Conservation (phyloP, 2,888 invertebrate genomes). For the Toxonevra muliebris region DNA sequence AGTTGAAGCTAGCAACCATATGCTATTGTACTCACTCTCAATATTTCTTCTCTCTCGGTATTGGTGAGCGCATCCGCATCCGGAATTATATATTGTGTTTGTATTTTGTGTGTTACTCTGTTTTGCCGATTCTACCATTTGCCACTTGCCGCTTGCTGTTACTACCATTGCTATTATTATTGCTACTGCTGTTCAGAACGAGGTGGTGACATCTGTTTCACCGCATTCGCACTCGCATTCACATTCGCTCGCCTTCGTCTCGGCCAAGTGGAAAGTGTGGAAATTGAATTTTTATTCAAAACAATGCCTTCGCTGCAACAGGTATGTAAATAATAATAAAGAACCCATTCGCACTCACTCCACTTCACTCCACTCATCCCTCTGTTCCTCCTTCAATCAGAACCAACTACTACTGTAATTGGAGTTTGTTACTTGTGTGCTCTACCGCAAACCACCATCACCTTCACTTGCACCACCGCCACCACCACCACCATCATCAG, state of each 20-base stretch:
- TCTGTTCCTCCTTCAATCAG: not conserved
- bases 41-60: too few relatives aligned
- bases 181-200: conserved; percentile 35
- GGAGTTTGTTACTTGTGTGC: conserved; percentile 3
- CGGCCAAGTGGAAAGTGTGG: conserved; percentile 56
- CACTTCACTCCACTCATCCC: not conserved
- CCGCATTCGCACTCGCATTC: conserved; percentile 44
- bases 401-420: not conserved
- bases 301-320: conserved; percentile 65
- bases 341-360: conserved; percentile 34
- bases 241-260: not conserved
- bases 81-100: not conserved
- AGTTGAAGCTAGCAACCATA: too few relatives aligned
- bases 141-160: not conserved
- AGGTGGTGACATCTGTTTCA: conserved; percentile 56
- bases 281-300: conserved; percentile 64
- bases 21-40: too few relatives aligned
- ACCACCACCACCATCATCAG: conserved; percentile 24
- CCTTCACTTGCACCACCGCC: conserved; percentile 6
- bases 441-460: not conserved
- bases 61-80: not conserved
- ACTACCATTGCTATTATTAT: not conserved
- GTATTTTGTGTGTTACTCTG: not conserved
- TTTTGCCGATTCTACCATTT: not conserved
- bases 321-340: conserved; percentile 63